A percentile compares a stretch with the other conserved stretches of the same genome.
These are phyloP conservation scores for Stegophylla sp. DNA, from an alignment of 2,888 invertebrate species.

Conservation along the genomic window DNA sequence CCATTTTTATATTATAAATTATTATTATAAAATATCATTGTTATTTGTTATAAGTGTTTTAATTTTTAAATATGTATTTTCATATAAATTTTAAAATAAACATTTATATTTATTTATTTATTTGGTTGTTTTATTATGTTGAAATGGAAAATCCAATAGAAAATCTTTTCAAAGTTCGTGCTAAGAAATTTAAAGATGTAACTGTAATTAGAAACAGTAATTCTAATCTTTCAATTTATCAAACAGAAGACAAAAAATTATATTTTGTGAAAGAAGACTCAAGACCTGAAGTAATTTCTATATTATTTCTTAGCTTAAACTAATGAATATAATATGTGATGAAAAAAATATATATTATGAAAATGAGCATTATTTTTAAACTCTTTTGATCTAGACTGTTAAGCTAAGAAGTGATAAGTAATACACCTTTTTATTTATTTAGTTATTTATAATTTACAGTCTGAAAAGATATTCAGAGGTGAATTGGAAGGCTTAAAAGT, in stretches of 20 bases:
- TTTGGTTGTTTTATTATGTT: no score
- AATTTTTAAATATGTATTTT: no score
- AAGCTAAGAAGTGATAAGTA: not conserved
- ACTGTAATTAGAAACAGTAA: conserved; percentile 67
- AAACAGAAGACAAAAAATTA: conserved; percentile 66
- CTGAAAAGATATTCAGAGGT: conserved; percentile 68
- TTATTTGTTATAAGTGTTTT: no score
- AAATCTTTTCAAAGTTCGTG: not conserved
- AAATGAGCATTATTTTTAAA: no score
- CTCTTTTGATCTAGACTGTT: no score
- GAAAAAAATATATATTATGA: no score
- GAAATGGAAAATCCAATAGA: conserved; percentile 29
- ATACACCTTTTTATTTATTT: not conserved
- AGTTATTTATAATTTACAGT: conserved; percentile 64
- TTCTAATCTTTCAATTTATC: conserved; percentile 66
- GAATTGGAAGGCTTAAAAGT: conserved; percentile 68
- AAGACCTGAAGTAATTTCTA: conserved; percentile 64
- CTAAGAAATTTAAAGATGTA: conserved; percentile 64
- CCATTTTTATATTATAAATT: no score
- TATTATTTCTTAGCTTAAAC: no score
- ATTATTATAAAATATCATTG: no score
- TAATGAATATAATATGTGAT: no score
- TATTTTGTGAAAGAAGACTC: conserved; percentile 66
- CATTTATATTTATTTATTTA: no score
- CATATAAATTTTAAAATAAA: no score